Conservation (phyloP, 2,113 vertebrate species). For the Spea multiplicata region DNA sequence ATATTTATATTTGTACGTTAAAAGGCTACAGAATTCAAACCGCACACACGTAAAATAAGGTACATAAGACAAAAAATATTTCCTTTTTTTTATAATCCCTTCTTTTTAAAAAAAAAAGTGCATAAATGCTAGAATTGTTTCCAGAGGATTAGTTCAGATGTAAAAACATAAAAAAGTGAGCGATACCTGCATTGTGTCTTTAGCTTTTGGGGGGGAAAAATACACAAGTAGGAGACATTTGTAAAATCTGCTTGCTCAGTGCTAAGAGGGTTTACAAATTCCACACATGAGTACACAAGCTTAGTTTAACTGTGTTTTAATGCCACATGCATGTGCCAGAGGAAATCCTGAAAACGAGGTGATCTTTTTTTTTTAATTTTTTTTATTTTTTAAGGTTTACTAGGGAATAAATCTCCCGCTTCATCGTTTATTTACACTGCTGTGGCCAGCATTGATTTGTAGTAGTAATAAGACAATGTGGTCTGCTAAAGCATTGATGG, state of each 20-base stretch:
- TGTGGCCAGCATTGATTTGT: slow-evolving; percentile 59
- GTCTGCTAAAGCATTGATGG: slow-evolving; percentile 65
- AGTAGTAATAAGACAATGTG: slow-evolving; percentile 58
- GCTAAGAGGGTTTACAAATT: slow-evolving; percentile 62
- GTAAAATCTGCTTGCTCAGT: slow-evolving; percentile 65
- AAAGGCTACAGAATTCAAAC: slow-evolving; percentile 62
- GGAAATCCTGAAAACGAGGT: slow-evolving; percentile 61
- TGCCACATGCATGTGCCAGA: slow-evolving; percentile 67
- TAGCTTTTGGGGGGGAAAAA: slow-evolving; percentile 52
- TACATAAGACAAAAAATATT: slow-evolving; percentile 52
- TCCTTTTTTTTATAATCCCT: slow-evolving; percentile 55
- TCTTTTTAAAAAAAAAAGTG: slow-evolving; percentile 61
- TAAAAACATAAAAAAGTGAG: slow-evolving; percentile 67
- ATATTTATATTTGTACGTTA: slow-evolving; percentile 53
- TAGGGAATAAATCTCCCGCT: slow-evolving; percentile 55
- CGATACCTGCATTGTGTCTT: slow-evolving; percentile 55
- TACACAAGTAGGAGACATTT: slow-evolving; percentile 45
- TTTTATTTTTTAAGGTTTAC: slow-evolving; percentile 38
- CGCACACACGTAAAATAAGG: slow-evolving; percentile 55
- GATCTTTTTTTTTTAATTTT: slow-evolving; percentile 49
- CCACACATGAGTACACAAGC: slow-evolving; percentile 54
- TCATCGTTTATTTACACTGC: slow-evolving; percentile 64
- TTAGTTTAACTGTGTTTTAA: slow-evolving; percentile 55
- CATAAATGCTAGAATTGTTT: slow-evolving; percentile 57
- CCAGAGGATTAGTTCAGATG: slow-evolving; percentile 57